Evolutionary conservation across 1,140 invertebrate genomes (phyloP).

Genomic region (Drosophila truncata): DNA sequence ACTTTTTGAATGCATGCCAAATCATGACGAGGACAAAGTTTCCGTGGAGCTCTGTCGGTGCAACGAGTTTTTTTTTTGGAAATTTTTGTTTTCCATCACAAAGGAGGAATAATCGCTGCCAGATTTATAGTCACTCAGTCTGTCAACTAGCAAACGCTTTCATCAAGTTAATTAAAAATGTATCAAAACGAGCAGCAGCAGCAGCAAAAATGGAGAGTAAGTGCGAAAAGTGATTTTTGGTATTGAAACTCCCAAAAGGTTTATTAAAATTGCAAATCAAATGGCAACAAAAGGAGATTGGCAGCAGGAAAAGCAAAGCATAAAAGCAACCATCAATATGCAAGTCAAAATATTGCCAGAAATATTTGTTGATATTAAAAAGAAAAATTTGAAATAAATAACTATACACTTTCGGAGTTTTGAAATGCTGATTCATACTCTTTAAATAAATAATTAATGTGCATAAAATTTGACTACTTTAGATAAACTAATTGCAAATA

Average conservation of each 20-base stretch:
- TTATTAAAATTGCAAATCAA: slow-evolving; percentile 7
- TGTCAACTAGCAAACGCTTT: slow-evolving; percentile 34
- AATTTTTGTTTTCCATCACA: slow-evolving; percentile 24
- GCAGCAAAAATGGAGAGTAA: slow-evolving; percentile 5
- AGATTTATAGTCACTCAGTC: slow-evolving; percentile 36
- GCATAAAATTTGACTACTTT: neutral
- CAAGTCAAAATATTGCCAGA: neutral
- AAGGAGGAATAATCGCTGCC: slow-evolving; percentile 39
- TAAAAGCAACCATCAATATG: neutral
- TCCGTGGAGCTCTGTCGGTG: neutral
- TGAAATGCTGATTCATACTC: no score
- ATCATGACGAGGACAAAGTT: slow-evolving; percentile 53
- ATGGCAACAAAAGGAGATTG: neutral
- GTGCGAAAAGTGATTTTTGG: slow-evolving; percentile 6
- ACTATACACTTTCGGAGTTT: no score
- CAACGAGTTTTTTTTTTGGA: neutral
- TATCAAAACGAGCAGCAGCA: slow-evolving; percentile 12
- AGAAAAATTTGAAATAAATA: neutral
- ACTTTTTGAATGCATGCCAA: slow-evolving; percentile 74
- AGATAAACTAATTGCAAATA: slow-evolving; percentile 1
- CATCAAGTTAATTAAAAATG: slow-evolving; percentile 65
- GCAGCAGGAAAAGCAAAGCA: neutral
- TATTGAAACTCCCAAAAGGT: slow-evolving; percentile 16
- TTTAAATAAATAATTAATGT: neutral
- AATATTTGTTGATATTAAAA: neutral